phyloP scores from a whole-genome alignment of 2,888 invertebrate species.

The Gandaritis pyraliata region DNA sequence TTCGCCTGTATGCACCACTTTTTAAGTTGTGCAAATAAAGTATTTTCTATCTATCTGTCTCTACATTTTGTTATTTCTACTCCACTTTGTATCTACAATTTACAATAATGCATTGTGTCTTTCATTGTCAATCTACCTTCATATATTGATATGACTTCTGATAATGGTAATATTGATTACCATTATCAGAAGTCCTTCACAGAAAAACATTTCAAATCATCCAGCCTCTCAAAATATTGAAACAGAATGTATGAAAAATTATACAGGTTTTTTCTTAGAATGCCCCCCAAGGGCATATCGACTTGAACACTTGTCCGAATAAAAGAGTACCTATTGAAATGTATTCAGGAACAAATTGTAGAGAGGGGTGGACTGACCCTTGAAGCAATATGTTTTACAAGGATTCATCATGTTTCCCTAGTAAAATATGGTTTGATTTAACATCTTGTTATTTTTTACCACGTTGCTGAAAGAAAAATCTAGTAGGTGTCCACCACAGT shows the following conservation, averaged over 20 bases:
- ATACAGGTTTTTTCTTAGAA: constrained; percentile 39
- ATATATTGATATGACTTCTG: too few relatives aligned
- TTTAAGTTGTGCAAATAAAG: too few relatives aligned
- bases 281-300: constrained; percentile 46
- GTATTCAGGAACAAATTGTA: constrained; percentile 52
- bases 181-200: neutral
- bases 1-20: too few relatives aligned
- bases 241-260: constrained; percentile 33
- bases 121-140: too few relatives aligned
- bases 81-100: too few relatives aligned
- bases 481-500: too few relatives aligned
- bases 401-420: neutral
- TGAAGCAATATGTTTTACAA: constrained; percentile 36
- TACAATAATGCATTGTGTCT: too few relatives aligned
- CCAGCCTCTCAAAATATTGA: constrained; percentile 25
- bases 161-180: constrained; percentile 1
- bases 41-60: too few relatives aligned
- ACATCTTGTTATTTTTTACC: too few relatives aligned
- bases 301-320: constrained; percentile 51
- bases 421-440: too few relatives aligned
- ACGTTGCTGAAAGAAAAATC: too few relatives aligned
- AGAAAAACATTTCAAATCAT: constrained; percentile 18
- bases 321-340: constrained; percentile 52
- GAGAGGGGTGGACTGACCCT: constrained; percentile 47
- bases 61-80: too few relatives aligned